Evolutionary conservation across 1,140 invertebrate species (phyloP), one percentile per base, ranked within the genome.

Genomic region (Lepidurus apus): DNA sequence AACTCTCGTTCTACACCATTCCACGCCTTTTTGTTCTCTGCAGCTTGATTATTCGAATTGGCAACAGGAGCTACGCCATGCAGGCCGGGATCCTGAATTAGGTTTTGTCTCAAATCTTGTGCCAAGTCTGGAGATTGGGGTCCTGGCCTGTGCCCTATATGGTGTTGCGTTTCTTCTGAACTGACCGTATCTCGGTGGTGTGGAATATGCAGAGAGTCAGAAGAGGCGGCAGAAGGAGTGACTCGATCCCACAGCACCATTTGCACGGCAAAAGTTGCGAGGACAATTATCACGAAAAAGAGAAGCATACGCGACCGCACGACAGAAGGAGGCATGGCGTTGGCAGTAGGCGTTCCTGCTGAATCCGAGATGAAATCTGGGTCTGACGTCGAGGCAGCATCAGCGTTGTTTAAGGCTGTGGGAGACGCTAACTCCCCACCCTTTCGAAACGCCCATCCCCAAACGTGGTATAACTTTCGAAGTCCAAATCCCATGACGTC

Each of bases 391-490:
- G 53, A 13, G 53, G 53, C 53, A 65, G 5, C 6, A 17, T 65
- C 53, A 13, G 53, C 53, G 21, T 7, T 4, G 53, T 65, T 65
- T 65, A 65, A 65, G 53, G 53, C 53, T 17, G 53, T 65, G 53
- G 53, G 53, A 13, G 53, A 65, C 17, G 9, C 53, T 21, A 65
- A 65, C 13, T 65, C 53, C 53, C 53, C 53, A 65, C 53, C 53
- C 21, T 4, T 65, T 13, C 53, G 53, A 65, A 65, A 65, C 53
- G 53, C 53, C 53, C 53, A 65, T 21, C 53, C 53, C 53, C 53
- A 65, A 17, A 65, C 53, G 53, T 65, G 53, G 53, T 65, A 65
- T 21, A 65, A 65, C 53, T 65, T 65, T 65, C 53, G 53, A n/a
- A 65, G 13, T 17, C 53, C 53, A 21, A 65, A 65, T 13, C 53